A percentile compares a stretch with the other conserved stretches of the same genome.
Evolutionary conservation across 2,888 invertebrate genomes (phyloP).

Genomic region (Drosophila cognata): DNA sequence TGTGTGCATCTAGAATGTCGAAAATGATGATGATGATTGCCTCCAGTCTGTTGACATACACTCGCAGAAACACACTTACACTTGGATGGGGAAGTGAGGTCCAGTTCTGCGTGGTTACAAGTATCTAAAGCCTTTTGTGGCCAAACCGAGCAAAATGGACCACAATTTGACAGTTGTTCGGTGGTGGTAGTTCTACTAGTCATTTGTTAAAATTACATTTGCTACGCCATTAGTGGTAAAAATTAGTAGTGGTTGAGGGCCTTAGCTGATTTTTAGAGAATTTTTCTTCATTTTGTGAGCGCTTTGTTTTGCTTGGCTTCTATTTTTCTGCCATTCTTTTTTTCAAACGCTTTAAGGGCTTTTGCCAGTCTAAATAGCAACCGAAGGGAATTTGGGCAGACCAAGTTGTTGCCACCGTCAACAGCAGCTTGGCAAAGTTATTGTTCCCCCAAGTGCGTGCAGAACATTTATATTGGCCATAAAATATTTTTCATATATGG

Average conservation of each 20-base stretch:
- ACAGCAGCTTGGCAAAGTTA: conserved; percentile 67
- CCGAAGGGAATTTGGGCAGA: conserved; percentile 41
- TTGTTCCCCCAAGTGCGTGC: conserved; percentile 74
- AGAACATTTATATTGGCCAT: conserved; percentile 76
- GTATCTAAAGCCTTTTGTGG: conserved; percentile 68
- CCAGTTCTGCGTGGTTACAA: conserved; percentile 35
- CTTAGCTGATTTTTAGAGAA: conserved; percentile 4
- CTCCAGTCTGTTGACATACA: conserved; percentile 46
- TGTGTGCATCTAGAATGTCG: conserved; percentile 20
- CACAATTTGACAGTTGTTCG: conserved; percentile 51
- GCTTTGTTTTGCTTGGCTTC: conserved; percentile 37
- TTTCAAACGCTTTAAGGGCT: conserved; percentile 56
- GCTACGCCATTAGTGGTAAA: conserved; percentile 6
- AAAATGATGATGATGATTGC: conserved; percentile 28
- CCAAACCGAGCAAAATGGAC: conserved; percentile 45
- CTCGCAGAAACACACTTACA: conserved; percentile 13
- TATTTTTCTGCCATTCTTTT: conserved; percentile 30
- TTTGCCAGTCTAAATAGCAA: conserved; percentile 41
- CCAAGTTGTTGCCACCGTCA: conserved; percentile 64
- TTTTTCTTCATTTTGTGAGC: conserved; percentile 32
- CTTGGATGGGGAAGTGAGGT: conserved; percentile 3
- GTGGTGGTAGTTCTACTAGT: conserved; percentile 16
- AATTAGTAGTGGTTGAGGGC: neutral
- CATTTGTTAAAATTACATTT: conserved; percentile 46
- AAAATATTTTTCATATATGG: conserved; percentile 64